Evolutionary conservation across 2,797 vertebrate genomes (phyloP), one percentile per base, ranked within the genome.

Genomic region (Lagocephalus sceleratus): DNA sequence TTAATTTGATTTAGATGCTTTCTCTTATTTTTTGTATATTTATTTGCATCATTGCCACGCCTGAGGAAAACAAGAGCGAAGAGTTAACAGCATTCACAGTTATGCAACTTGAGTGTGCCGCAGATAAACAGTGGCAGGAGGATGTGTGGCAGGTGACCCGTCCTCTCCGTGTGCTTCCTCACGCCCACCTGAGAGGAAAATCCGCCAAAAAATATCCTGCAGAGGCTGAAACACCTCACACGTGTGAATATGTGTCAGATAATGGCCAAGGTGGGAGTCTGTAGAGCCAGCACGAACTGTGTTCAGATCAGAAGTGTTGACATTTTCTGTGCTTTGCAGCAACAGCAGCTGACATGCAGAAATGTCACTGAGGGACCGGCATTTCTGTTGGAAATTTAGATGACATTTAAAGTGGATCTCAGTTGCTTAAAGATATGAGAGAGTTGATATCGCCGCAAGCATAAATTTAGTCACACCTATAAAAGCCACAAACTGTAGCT

Each of bases 181-280:
- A 17, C 11, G 3, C 56, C 50, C 39, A 20, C 21, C 22, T 67
- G 64, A 69, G 45, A 25, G 47, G 23, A 61, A 62, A 47, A 49
- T 48, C 22, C 46, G 59, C 43, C 32, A 29, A 44, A 50, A 29
- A 53, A 62, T 66, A 40, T 66, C 74, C 75, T 72, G 69, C 50
- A 41, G 15, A 2, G 12, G 17, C 29, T 1, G 8, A 41, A 54
- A 63, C 63, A 23, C 26, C 53, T 21, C 5, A 52, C 7, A 10
- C 47, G 2, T 0, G 15, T n/a, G 46, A 20, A 5, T 5, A n/a
- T 39, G 21, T 54, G 10, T 2, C 26, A 41, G 21, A 11, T 32
- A 3, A 43, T 21, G 46, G 51, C 41, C 54, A 22, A 44, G 45
- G 51, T 17, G 26, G 57, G 44, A 50, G 26, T 32, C 38, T 0